phyloP scores from a whole-genome alignment of 2,888 invertebrate species.

The Encarsia formosa region DNA sequence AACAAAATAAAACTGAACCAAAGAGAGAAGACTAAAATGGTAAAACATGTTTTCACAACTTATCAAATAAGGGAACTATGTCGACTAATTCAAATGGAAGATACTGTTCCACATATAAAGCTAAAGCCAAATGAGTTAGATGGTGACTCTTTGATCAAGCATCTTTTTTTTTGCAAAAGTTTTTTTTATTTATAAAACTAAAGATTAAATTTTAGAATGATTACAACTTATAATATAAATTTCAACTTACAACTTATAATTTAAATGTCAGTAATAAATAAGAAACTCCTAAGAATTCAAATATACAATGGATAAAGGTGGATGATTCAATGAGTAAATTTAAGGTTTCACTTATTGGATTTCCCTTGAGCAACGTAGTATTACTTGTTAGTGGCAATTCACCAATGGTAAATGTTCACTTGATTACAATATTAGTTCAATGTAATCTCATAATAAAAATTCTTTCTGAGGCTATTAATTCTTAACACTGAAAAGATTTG shows the following conservation, averaged over 20 bases:
- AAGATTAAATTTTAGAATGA: neutral
- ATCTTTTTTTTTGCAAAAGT: conserved; percentile 1
- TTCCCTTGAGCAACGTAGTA: conserved; percentile 9
- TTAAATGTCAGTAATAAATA: too few species aligned
- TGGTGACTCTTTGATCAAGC: conserved; percentile 10
- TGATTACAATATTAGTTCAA: neutral
- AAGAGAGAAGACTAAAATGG: conserved; percentile 26
- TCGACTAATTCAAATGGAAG: conserved; percentile 35
- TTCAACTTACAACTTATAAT: too few species aligned
- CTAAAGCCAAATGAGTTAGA: conserved; percentile 22
- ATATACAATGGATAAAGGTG: conserved; percentile 31
- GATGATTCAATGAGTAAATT: conserved; percentile 33
- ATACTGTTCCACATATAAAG: conserved; percentile 29
- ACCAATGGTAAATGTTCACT: conserved; percentile 5
- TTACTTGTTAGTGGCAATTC: conserved; percentile 3
- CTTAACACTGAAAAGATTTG: too few species aligned
- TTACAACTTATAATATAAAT: neutral
- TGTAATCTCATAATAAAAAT: conserved; percentile 7
- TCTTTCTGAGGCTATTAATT: too few species aligned
- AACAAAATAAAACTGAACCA: neutral
- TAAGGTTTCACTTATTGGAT: conserved; percentile 44
- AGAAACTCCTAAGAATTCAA: conserved; percentile 2
- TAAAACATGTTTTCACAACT: conserved; percentile 32
- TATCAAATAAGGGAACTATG: conserved; percentile 42
- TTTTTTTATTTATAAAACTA: neutral